Evolutionary conservation across 2,797 vertebrate genomes (phyloP), one percentile per base, ranked within the genome.

Genomic region (Sebastes steindachneri): DNA sequence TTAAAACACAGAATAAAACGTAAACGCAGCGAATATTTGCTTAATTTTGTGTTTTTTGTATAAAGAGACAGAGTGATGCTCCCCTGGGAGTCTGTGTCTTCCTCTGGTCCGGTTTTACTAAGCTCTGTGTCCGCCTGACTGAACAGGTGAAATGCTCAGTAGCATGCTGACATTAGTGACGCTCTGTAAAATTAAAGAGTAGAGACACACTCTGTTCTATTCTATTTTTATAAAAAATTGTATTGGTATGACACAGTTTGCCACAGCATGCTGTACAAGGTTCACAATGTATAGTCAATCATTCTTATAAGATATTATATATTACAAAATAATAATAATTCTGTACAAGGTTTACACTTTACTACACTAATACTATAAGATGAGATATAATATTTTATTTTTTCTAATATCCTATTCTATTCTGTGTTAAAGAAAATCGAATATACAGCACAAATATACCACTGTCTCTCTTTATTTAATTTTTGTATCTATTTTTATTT

Each of bases 81-180:
- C 80, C 92, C 86, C 12, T 11, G 72, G 65, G 29, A 57, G 54
- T 51, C 10, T 58, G 69, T 48, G 1, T 54, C 76, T 89, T 92
- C 71, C 54, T 63, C 57, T 67, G 58, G 67, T 68, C 83, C 77
- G 62, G 67, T 85, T 90, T 45, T 79, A 41, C 79, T 86, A 57
- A 87, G 68, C 83, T 80, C n/a, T 48, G 2, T 41, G 82, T 86
- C 73, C 90, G 92, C 93, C 89, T 93, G 86, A 92, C 67, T 81
- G 87, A 90, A 87, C 93, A 93, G 91, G 93, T 94, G 92, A 94
- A 94, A 92, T 89, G 89, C 89, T 80, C 37, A 58, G 74, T 70
- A 83, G 54, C 77, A 60, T 28, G 26, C 35, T 59, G 37, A 82
- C 87, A 86, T 90, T 87, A 94, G 82, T 91, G 81, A 91, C 80